phyloP scores from a whole-genome alignment of 2,888 invertebrate species.

The Tolmerus cingulatus region DNA sequence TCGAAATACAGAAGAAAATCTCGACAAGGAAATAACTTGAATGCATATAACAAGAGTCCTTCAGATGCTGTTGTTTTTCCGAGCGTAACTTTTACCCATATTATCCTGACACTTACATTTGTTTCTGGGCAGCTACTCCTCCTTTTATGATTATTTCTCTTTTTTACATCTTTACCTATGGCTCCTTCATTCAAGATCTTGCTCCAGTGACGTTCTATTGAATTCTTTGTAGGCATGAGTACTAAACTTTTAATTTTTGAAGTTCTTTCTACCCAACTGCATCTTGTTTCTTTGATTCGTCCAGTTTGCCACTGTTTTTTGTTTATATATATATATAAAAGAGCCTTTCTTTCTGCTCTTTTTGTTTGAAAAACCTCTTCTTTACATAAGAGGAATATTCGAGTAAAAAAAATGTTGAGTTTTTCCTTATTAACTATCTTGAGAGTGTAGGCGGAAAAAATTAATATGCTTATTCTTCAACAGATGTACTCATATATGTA shows the following conservation, averaged over 20 bases:
- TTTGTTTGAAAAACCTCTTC: neutral
- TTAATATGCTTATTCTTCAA: neutral
- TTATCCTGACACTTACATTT: neutral
- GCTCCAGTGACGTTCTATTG: constrained; percentile 5
- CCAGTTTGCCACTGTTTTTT: neutral
- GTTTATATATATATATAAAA: neutral
- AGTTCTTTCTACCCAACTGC: neutral
- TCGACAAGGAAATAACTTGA: neutral
- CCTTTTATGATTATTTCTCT: neutral
- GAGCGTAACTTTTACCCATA: neutral
- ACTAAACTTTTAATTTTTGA: constrained; percentile 23
- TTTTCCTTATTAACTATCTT: neutral
- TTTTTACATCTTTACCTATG: constrained; percentile 5
- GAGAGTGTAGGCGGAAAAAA: neutral
- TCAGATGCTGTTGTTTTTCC: constrained; percentile 15
- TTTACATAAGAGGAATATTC: neutral
- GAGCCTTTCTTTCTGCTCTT: neutral
- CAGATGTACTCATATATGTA: neutral
- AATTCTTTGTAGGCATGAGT: neutral
- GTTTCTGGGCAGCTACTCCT: neutral
- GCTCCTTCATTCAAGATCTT: constrained; percentile 9
- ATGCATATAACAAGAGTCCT: constrained; percentile 11
- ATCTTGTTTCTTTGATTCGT: neutral
- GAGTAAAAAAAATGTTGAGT: neutral
- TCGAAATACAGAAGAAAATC: neutral